phyloP scores from a whole-genome alignment of 1,140 invertebrate species.

The Pogonognathellus flavescens region DNA sequence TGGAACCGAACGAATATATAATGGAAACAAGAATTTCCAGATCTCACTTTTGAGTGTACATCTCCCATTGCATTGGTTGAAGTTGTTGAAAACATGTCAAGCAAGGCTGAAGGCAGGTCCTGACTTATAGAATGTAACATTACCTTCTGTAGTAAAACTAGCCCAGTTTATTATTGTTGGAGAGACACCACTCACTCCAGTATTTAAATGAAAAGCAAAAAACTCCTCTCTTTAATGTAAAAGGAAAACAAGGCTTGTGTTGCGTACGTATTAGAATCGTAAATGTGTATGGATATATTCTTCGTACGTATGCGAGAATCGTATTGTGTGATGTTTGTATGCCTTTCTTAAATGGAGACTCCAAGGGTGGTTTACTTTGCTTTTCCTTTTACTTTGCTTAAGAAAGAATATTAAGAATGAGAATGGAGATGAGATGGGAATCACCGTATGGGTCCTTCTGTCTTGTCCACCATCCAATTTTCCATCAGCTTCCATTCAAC shows the following conservation, averaged over 20 bases:
- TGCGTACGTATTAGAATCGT: no score
- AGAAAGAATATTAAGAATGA: conserved; percentile 46
- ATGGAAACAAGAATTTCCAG: conserved; percentile 38
- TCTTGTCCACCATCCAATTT: conserved; percentile 49
- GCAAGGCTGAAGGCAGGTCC: conserved; percentile 3
- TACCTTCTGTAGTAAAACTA: conserved; percentile 8
- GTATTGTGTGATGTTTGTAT: conserved; percentile 29
- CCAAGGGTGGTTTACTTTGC: conserved; percentile 35
- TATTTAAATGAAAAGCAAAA: no score
- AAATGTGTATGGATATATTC: not conserved
- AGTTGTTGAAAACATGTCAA: not conserved
- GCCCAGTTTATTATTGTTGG: conserved; percentile 44
- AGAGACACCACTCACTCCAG: not conserved
- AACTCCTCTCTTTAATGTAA: no score
- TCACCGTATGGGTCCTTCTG: conserved; percentile 42
- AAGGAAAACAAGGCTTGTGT: no score
- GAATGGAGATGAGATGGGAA: conserved; percentile 21
- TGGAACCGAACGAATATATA: not conserved
- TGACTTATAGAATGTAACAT: not conserved
- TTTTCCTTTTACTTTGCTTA: not conserved
- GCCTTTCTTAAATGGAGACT: conserved; percentile 43
- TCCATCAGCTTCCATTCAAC: conserved; percentile 23
- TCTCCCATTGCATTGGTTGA: not conserved
- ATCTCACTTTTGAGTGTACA: not conserved
- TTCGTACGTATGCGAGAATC: not conserved